Evolutionary conservation across 2,113 vertebrate genomes (phyloP).

Genomic region (Pyxicephalus adspersus): DNA sequence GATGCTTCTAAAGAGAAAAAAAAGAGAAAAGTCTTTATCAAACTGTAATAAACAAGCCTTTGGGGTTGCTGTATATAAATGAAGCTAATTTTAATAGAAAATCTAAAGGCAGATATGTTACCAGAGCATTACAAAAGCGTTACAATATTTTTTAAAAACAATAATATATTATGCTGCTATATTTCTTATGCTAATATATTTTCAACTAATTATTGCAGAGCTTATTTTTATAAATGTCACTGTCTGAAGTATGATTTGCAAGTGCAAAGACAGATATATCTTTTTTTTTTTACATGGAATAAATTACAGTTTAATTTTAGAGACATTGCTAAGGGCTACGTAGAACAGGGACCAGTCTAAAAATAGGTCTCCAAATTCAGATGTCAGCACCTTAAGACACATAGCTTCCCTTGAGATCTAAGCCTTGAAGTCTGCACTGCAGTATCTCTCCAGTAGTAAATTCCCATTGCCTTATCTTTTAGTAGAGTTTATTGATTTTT

Average conservation of each 20-base stretch:
- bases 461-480: not conserved
- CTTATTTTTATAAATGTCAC: slow-evolving; percentile 3
- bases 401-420: not conserved
- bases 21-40: no score
- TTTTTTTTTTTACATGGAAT: slow-evolving; percentile 10
- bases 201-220: not conserved
- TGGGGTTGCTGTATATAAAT: no score
- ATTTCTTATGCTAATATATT: not conserved
- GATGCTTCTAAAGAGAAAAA: no score
- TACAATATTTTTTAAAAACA: no score
- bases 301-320: slow-evolving; percentile 52
- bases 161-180: no score
- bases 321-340: slow-evolving; percentile 40
- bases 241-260: slow-evolving; percentile 27
- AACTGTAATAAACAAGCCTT: no score
- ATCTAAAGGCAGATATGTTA: no score
- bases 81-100: no score
- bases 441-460: not conserved
- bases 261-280: not conserved
- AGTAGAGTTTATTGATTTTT: slow-evolving; percentile 6
- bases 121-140: no score
- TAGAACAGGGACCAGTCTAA: slow-evolving; percentile 22
- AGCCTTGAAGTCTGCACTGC: slow-evolving; percentile 6
- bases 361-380: slow-evolving; percentile 36
- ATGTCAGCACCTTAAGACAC: slow-evolving; percentile 43